These are phyloP conservation scores for Spodoptera picta DNA, from an alignment of 2,888 invertebrate genomes.

Conservation along the genomic window DNA sequence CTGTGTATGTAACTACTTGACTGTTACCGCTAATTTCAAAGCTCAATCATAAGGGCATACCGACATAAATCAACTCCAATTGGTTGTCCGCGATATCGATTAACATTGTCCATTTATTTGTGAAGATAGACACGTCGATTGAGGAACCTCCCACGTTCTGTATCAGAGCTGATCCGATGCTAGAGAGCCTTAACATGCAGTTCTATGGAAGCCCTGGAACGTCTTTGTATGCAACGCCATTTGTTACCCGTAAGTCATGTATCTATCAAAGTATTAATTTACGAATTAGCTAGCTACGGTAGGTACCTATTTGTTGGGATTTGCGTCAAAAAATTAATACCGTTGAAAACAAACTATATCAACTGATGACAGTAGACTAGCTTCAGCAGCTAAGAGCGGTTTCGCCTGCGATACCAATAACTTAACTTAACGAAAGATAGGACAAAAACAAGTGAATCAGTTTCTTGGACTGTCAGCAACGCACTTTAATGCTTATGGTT, in stretches of 20 bases:
- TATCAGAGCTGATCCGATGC: conserved; percentile 77
- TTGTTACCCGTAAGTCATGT: conserved; percentile 70
- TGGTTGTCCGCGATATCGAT: conserved; percentile 30
- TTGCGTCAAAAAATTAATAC: no score
- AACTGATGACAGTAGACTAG: no score
- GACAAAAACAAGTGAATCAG: no score
- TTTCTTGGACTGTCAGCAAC: no score
- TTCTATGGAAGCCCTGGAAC: conserved; percentile 77
- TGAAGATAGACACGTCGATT: conserved; percentile 65
- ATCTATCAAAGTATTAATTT: background rate
- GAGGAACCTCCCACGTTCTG: conserved; percentile 69
- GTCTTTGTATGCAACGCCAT: conserved; percentile 70
- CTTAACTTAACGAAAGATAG: no score
- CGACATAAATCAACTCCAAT: conserved; percentile 40
- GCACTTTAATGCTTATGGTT: no score
- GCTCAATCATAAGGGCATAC: conserved; percentile 18
- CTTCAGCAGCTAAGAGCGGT: no score
- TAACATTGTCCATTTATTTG: conserved; percentile 39
- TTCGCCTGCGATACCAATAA: no score
- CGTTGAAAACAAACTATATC: no score
- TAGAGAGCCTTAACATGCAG: conserved; percentile 78
- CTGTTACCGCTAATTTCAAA: conserved; percentile 12
- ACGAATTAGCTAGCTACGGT: no score
- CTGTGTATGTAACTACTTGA: no score
- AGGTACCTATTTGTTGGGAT: no score